phyloP scores from a whole-genome alignment of 2,888 invertebrate genomes.

The Conchocele bisecta region DNA sequence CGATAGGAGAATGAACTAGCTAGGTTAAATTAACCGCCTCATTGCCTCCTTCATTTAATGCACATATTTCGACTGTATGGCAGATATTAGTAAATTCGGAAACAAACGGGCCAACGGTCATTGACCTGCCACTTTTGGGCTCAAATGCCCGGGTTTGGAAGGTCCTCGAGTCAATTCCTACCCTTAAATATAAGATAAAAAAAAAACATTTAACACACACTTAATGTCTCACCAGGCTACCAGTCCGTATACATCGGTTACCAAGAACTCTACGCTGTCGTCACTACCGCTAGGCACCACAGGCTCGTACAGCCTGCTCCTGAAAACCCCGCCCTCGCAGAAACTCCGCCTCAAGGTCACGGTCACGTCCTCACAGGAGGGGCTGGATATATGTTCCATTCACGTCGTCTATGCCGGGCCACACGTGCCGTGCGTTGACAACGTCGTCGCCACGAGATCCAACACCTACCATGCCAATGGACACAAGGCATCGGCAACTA shows the following conservation, averaged over 20 bases:
- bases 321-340: constrained; percentile 60
- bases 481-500: constrained; percentile 20
- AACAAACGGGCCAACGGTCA: no score
- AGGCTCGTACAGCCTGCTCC: constrained; percentile 49
- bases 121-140: no score
- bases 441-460: constrained; percentile 32
- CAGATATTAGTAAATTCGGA: no score
- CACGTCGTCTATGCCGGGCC: constrained; percentile 55
- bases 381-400: constrained; percentile 60
- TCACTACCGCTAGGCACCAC: constrained; percentile 54
- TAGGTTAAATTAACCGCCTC: no score
- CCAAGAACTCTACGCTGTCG: constrained; percentile 40
- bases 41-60: no score
- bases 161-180: no score
- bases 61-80: no score
- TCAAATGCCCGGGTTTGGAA: no score
- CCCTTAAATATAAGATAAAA: no score
- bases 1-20: no score
- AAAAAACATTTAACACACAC: no score
- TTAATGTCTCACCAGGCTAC: constrained; percentile 10
- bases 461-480: constrained; percentile 28
- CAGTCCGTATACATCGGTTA: constrained; percentile 28
- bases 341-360: constrained; percentile 37
- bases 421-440: constrained; percentile 62
- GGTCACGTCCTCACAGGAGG: constrained; percentile 32